Conservation (phyloP, 2,113 vertebrate species). For the Microtus richardsoni region DNA sequence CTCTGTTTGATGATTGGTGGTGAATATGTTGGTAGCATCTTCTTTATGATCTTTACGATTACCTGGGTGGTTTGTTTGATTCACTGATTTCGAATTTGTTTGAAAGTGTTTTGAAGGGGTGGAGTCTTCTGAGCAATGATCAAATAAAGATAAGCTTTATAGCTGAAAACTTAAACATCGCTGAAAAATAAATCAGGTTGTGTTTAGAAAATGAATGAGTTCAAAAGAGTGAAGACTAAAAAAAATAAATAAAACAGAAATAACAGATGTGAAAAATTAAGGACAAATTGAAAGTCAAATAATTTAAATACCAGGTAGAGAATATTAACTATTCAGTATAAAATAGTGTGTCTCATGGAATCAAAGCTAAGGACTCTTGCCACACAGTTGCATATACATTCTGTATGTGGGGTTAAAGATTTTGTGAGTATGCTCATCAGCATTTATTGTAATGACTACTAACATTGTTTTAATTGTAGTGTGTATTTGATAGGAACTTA, state of each 20-base stretch:
- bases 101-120: not conserved
- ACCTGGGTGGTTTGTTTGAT: too few species aligned
- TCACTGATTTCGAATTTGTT: not conserved
- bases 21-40: slow-evolving; percentile 51
- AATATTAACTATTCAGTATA: not conserved
- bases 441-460: not conserved
- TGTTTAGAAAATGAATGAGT: not conserved
- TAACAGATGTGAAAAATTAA: not conserved
- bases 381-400: not conserved
- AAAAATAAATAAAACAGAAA: not conserved
- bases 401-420: not conserved
- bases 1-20: slow-evolving; percentile 68
- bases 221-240: not conserved
- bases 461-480: not conserved
- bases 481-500: not conserved
- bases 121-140: not conserved
- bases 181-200: slow-evolving; percentile 14
- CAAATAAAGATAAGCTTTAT: slow-evolving; percentile 66
- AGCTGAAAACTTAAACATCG: slow-evolving; percentile 67
- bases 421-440: not conserved
- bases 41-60: not conserved
- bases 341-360: not conserved
- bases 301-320: not conserved
- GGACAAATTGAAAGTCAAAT: slow-evolving; percentile 59
- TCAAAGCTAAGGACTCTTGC: not conserved